These are phyloP conservation scores for Neomicropteryx cornuta DNA, from an alignment of 1,140 invertebrate genomes.

Conservation along the genomic window DNA sequence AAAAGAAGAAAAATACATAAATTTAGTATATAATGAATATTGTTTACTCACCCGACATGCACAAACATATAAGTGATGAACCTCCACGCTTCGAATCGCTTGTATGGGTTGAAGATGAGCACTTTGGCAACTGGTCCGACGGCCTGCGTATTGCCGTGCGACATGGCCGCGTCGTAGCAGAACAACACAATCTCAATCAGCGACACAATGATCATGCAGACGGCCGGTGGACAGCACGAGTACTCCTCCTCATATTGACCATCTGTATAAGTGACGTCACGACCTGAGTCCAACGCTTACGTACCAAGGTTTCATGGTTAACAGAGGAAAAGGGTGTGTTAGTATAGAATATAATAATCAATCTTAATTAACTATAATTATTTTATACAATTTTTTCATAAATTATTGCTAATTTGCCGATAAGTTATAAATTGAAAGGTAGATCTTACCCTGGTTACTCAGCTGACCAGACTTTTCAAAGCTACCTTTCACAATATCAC, in stretches of 20 bases:
- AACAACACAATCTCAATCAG: conserved; percentile 60
- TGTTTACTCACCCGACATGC: conserved; percentile 80
- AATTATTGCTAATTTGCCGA: too few relatives aligned
- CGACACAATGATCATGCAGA: conserved; percentile 75
- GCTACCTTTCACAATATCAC: too few relatives aligned
- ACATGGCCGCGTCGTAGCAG: conserved; percentile 47
- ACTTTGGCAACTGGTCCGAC: conserved; percentile 61
- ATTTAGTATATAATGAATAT: too few relatives aligned
- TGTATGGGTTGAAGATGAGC: conserved; percentile 85
- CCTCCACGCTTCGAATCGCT: conserved; percentile 82
- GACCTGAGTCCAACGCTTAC: conserved; percentile 6
- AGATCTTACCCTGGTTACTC: too few relatives aligned
- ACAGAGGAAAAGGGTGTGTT: conserved; percentile 1
- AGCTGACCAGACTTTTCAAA: too few relatives aligned
- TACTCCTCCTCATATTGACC: conserved; percentile 78
- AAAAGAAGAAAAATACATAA: too few relatives aligned
- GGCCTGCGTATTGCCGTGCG: conserved; percentile 33
- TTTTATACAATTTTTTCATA: too few relatives aligned
- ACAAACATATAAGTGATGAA: conserved; percentile 95
- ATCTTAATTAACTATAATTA: too few relatives aligned
- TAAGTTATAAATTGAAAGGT: too few relatives aligned
- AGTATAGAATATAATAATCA: conserved; percentile 1
- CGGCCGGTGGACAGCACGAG: conserved; percentile 71
- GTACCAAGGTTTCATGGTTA: background rate
- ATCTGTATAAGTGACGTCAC: conserved; percentile 44